Conservation (phyloP, 2,888 invertebrate genomes). For the Campoplex capitator region DNA sequence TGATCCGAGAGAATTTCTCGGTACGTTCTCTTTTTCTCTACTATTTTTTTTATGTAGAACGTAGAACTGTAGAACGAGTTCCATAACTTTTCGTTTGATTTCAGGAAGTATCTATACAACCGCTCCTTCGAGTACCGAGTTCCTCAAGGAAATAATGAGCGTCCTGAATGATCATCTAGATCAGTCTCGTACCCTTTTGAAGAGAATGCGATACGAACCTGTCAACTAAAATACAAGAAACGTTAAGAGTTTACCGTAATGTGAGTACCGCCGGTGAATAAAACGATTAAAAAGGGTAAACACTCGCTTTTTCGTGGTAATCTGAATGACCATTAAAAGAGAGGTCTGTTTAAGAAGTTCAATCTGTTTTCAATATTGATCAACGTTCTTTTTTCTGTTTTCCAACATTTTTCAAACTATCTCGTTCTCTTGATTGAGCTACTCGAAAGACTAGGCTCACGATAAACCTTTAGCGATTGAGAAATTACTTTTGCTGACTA, state of each 20-base stretch:
- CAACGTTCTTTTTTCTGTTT: not conserved
- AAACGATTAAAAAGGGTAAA: slow-evolving; percentile 31
- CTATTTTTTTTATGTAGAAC: too few species aligned
- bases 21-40: too few species aligned
- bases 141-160: slow-evolving; percentile 83
- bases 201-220: slow-evolving; percentile 24
- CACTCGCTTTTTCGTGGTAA: not conserved
- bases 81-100: too few species aligned
- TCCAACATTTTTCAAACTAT: too few species aligned
- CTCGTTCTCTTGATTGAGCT: not conserved
- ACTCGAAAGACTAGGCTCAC: not conserved
- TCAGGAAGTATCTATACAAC: slow-evolving; percentile 87
- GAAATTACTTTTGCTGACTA: slow-evolving; percentile 1
- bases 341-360: not conserved
- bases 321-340: not conserved
- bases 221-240: slow-evolving; percentile 37
- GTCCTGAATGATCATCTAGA: slow-evolving; percentile 66
- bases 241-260: slow-evolving; percentile 61
- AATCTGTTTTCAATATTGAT: not conserved
- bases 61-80: too few species aligned
- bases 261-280: slow-evolving; percentile 55
- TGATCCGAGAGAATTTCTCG: too few species aligned
- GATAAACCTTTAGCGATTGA: not conserved
- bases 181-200: slow-evolving; percentile 7
- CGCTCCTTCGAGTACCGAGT: slow-evolving; percentile 86